phyloP scores from a whole-genome alignment of 2,797 vertebrate genomes.

The Microhierax caerulescens region DNA sequence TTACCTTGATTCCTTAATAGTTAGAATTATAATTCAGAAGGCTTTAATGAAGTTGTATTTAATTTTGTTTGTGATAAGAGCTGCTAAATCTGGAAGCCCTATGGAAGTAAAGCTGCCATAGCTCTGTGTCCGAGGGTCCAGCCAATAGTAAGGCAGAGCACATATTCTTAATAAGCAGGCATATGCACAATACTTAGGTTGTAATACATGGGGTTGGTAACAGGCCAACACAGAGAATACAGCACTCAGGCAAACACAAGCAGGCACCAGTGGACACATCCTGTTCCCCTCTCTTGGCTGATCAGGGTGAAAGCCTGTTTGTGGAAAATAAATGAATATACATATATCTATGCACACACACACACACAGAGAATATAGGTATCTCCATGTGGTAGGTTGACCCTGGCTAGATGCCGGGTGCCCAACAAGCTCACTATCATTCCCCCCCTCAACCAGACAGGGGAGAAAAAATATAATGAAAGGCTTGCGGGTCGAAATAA shows the following conservation, averaged over 20 bases:
- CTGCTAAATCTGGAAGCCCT: neutral
- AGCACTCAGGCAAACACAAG: neutral
- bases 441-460: too few species aligned
- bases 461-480: too few species aligned
- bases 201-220: neutral
- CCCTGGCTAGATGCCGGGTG: too few species aligned
- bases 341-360: neutral
- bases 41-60: neutral
- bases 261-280: neutral
- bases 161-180: neutral
- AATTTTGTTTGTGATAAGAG: neutral
- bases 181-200: neutral
- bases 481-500: too few species aligned
- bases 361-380: neutral
- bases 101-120: neutral
- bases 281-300: neutral
- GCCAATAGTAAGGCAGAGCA: neutral
- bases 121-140: neutral
- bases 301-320: neutral
- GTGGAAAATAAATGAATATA: neutral
- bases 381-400: too few species aligned
- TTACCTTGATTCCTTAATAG: neutral
- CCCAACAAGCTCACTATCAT: too few species aligned
- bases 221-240: neutral
- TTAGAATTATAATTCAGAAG: neutral